phyloP scores from a whole-genome alignment of 23 tunicate species.

The Halocynthia roretzi region DNA sequence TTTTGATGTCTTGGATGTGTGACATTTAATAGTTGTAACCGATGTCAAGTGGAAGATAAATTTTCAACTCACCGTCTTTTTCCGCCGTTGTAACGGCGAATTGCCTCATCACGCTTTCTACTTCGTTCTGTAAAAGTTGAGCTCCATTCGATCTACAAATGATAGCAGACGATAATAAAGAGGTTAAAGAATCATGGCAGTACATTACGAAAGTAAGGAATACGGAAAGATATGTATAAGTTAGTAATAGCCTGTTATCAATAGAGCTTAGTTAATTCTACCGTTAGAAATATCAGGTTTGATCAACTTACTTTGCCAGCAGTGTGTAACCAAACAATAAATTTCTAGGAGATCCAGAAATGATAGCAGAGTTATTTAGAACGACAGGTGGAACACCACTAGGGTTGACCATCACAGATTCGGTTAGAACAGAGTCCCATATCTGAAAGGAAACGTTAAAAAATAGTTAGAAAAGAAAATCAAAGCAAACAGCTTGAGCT shows the following conservation, averaged over 20 bases:
- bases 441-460: neutral
- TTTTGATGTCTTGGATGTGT: neutral
- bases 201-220: too few relatives aligned
- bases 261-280: too few relatives aligned
- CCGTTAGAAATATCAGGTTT: neutral
- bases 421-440: slow-evolving; percentile 4
- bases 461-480: neutral
- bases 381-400: neutral
- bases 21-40: neutral
- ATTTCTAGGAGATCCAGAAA: slow-evolving; percentile 8
- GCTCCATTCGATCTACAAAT: slow-evolving; percentile 6
- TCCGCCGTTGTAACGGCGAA: slow-evolving; percentile 7
- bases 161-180: too few relatives aligned
- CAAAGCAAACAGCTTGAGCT: too few relatives aligned
- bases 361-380: slow-evolving; percentile 2
- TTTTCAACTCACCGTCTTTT: slow-evolving; percentile 19
- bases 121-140: slow-evolving; percentile 5
- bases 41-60: neutral
- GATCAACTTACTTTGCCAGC: slow-evolving; percentile 24
- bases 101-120: slow-evolving; percentile 7
- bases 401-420: neutral
- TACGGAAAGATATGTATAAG: too few relatives aligned
- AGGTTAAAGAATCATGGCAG: too few relatives aligned
- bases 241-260: too few relatives aligned
- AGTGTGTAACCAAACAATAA: slow-evolving; percentile 39